A percentile compares a stretch with the other conserved stretches of the same genome.
These are phyloP conservation scores for Channa argus DNA, from an alignment of 2,113 vertebrate genomes.

Conservation along the genomic window DNA sequence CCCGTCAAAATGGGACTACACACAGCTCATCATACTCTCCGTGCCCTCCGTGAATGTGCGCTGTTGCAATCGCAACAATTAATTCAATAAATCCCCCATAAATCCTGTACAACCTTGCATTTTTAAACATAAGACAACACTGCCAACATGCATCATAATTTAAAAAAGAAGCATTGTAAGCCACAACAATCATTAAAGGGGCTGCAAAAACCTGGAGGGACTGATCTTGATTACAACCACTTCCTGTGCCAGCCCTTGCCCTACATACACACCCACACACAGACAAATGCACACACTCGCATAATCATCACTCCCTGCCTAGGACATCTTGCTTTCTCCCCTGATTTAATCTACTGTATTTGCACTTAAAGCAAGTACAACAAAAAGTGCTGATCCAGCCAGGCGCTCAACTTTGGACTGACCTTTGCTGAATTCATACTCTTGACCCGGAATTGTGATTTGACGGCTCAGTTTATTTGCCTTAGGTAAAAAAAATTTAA, in stretches of 20 bases:
- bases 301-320: slow-evolving; percentile 24
- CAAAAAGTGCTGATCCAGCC: slow-evolving; percentile 72
- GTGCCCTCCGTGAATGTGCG: too few relatives aligned
- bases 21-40: background rate
- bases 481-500: background rate
- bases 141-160: too few relatives aligned
- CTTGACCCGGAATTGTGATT: slow-evolving; percentile 33
- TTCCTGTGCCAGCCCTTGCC: background rate
- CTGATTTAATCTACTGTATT: slow-evolving; percentile 67
- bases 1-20: background rate
- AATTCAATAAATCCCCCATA: too few relatives aligned
- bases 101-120: too few relatives aligned
- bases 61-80: too few relatives aligned
- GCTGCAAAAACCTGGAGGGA: too few relatives aligned
- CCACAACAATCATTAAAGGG: too few relatives aligned
- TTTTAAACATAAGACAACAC: too few relatives aligned
- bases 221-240: background rate
- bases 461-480: slow-evolving; percentile 25
- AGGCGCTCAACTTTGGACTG: slow-evolving; percentile 66
- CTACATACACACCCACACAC: background rate
- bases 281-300: slow-evolving; percentile 13
- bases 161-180: too few relatives aligned
- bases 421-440: slow-evolving; percentile 50
- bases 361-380: slow-evolving; percentile 60
- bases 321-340: slow-evolving; percentile 29